Base-by-base conservation (phyloP, 1,140 invertebrate genomes). In the Drosophila athabasca region DNA sequence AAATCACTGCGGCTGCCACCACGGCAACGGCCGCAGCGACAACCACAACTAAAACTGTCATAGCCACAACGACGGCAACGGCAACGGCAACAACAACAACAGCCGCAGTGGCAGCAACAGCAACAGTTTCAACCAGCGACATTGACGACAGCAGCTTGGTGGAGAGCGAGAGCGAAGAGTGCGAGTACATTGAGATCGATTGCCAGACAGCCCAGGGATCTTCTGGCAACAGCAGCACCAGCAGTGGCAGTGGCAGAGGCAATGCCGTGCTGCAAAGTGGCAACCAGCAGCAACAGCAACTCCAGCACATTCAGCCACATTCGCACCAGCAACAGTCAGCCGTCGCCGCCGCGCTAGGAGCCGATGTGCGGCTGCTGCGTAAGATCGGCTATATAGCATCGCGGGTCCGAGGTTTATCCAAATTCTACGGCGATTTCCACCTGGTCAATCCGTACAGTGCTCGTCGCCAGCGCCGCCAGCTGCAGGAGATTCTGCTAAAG, bases 301-400 rank as follows among this genome's bases (percentile, higher is more conserved):
- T 46, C 39, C 66, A 70, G 46, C 58, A 57, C n/a, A n/a, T n/a
- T n/a, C n/a, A n/a, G 13, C 62, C 29, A 5, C 51, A 15, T 48
- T 62, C 9, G 39, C 17, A 44, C 39, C 61, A 54, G 46, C 75
- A 75, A 51, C 29, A 39, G 31, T 17, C 46, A 57, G 45, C 49
- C 15, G 50, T 61, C 35, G 69, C 65, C 29, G 57, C 73, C 48
- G 65, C 76, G 35, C 24, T 77, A 55, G 81, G 71, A 60, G 70
- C 84, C 52, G 90, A 91, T 87, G 90, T 90, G 13, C 81, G 87
- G 26, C 43, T 91, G 46, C 53, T 91, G 52, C 81, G 81, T 4
- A 87, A 90, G 43, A 90, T 91, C 48, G 90, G 90, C 54, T 91
- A 90, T 22, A 91, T 91, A 62, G 90, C 90, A 9, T 91, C 90